Evolutionary conservation across 2,797 vertebrate genomes (phyloP), one percentile per base, ranked within the genome.

Genomic region (Lepus townsendii): DNA sequence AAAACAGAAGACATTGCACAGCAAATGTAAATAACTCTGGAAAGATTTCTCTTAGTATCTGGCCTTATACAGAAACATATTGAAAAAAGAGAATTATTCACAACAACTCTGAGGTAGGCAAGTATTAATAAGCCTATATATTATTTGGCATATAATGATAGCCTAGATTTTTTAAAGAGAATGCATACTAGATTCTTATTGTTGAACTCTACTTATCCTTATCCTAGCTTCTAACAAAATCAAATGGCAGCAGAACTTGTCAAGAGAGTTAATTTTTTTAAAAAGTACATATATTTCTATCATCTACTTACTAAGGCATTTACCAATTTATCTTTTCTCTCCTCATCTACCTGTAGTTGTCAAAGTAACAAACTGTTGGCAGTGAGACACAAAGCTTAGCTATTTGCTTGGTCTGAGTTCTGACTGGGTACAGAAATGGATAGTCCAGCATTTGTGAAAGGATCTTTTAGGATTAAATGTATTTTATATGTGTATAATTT

Each of bases 1-100:
- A 79, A 92, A 96, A 90, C 72, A 83, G 30, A 96, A 90, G 88
- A 90, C 75, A 47, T 63, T 60, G 75, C 38, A 42, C 57, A 88
- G 83, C 47, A 94, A 94, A 78, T 88, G 87, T 69, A 96, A 94
- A 89, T 86, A 91, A 52, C 71, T 94, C 87, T 62, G 88, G 52
- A 92, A 90, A 84, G 65, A 80, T 90, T 57, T 95, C 82, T 91
- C 1, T 85, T 73, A 87, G 57, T 30, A 83, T 71, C 86, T 88
- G 95, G 72, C 47, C 90, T 92, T 89, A 63, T 27, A 92, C 26
- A 82, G 66, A 78, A 94, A 80, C 52, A 92, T 35, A 77, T 24
- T 83, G 16, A 30, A 73, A 91, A 83, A 92, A 73, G 71, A 83
- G 73, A 91, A 38, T 92, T 83, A 88, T 77, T 57, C 54, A 89